A percentile compares a stretch with the other conserved stretches of the same genome.
Evolutionary conservation across 2,888 invertebrate genomes (phyloP).

Genomic region (Philaethria dido): DNA sequence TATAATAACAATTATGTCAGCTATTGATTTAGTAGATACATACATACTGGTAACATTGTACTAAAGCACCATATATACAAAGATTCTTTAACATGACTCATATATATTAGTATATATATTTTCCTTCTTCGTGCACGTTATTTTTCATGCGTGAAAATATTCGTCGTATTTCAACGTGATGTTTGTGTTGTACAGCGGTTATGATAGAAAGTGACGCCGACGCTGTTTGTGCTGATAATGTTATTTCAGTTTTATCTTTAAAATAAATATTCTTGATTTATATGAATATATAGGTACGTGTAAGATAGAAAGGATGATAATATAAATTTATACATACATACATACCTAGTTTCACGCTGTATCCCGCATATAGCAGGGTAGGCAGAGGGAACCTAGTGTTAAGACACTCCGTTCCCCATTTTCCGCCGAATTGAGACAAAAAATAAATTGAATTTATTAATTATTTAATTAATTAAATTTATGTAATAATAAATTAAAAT

Average conservation of each 20-base stretch:
- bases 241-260: neutral
- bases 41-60: neutral
- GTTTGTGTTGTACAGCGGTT: conserved; percentile 16
- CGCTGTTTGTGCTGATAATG: neutral
- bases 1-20: conserved; percentile 58
- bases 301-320: no score
- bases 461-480: no score
- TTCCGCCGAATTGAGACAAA: no score
- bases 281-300: no score
- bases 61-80: conserved; percentile 12
- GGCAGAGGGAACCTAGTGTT: no score
- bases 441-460: no score
- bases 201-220: conserved; percentile 32
- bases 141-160: conserved; percentile 38
- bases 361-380: no score
- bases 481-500: no score
- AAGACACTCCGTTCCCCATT: no score
- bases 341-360: no score
- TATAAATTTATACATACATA: no score
- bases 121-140: conserved; percentile 50
- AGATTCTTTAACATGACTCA: conserved; percentile 39
- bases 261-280: no score
- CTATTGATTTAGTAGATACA: conserved; percentile 47
- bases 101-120: conserved; percentile 59
- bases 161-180: conserved; percentile 30